A percentile compares a stretch with the other conserved stretches of the same genome.
Conservation (phyloP, 1,140 invertebrate species). For the Caenorhabditis briggsae region DNA sequence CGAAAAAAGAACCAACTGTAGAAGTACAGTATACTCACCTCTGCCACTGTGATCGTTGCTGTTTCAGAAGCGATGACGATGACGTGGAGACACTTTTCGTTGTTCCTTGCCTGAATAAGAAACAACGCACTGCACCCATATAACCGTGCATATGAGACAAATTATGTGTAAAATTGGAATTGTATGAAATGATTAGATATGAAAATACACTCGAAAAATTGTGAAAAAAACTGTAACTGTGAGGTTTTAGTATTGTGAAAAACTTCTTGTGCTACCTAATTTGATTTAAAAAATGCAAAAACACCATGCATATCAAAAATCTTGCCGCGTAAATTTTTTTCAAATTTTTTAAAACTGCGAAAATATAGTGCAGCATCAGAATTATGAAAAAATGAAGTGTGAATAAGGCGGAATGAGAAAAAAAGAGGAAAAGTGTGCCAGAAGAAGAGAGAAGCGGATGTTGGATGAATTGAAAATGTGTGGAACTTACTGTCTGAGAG, state of each 20-base stretch:
- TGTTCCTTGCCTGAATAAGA: slow-evolving; percentile 59
- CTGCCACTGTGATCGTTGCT: slow-evolving; percentile 71
- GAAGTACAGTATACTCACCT: slow-evolving; percentile 63
- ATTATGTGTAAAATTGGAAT: background rate
- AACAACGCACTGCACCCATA: slow-evolving; percentile 56
- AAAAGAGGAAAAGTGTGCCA: slow-evolving; percentile 49
- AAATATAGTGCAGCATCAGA: slow-evolving; percentile 29
- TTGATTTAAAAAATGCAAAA: background rate
- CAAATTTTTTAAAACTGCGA: slow-evolving; percentile 4
- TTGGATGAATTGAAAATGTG: background rate
- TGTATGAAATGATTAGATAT: background rate
- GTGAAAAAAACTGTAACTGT: background rate
- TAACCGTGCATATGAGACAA: background rate
- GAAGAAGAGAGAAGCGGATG: slow-evolving; percentile 32
- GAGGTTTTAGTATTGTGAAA: slow-evolving; percentile 7
- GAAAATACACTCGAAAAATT: slow-evolving; percentile 4
- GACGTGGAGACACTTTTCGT: slow-evolving; percentile 52
- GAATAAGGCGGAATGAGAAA: slow-evolving; percentile 32
- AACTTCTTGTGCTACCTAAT: no score
- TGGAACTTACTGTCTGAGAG: slow-evolving; percentile 75
- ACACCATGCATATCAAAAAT: slow-evolving; percentile 52
- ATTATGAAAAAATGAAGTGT: background rate
- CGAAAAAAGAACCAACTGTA: background rate
- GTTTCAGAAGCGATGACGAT: slow-evolving; percentile 40
- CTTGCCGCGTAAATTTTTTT: background rate